phyloP scores from a whole-genome alignment of 2,888 invertebrate genomes.

The Melanchra persicariae region DNA sequence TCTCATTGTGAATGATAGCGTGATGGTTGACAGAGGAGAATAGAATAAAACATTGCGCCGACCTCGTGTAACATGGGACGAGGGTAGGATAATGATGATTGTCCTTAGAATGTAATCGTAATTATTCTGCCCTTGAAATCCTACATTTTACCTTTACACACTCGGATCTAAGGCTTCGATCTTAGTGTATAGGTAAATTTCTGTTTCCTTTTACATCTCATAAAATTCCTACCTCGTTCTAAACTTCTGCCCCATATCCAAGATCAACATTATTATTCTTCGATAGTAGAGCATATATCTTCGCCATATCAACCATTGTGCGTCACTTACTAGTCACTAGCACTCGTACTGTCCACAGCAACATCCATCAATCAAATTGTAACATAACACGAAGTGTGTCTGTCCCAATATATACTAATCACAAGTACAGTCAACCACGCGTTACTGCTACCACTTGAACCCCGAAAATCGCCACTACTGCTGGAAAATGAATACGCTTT shows the following conservation, averaged over 20 bases:
- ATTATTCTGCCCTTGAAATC: too few species aligned
- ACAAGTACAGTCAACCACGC: neutral
- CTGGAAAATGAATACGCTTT: neutral
- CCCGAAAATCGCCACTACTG: neutral
- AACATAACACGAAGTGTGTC: conserved; percentile 42
- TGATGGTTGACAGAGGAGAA: too few species aligned
- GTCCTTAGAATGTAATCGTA: too few species aligned
- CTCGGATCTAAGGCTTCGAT: too few species aligned
- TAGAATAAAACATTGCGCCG: too few species aligned
- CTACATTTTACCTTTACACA: too few species aligned
- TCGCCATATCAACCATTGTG: conserved; percentile 2
- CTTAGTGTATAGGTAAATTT: too few species aligned
- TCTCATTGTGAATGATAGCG: too few species aligned
- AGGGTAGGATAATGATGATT: too few species aligned
- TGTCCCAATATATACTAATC: conserved; percentile 43
- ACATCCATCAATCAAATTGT: conserved; percentile 42
- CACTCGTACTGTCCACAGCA: conserved; percentile 4
- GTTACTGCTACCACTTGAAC: neutral
- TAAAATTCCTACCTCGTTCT: too few species aligned
- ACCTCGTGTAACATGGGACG: too few species aligned
- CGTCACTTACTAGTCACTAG: conserved; percentile 18
- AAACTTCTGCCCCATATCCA: neutral
- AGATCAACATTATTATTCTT: conserved; percentile 22
- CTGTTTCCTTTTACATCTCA: too few species aligned
- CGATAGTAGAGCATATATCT: neutral